These are phyloP conservation scores for Pristionchus arcanus DNA, from an alignment of 2,888 invertebrate genomes.

Conservation along the genomic window DNA sequence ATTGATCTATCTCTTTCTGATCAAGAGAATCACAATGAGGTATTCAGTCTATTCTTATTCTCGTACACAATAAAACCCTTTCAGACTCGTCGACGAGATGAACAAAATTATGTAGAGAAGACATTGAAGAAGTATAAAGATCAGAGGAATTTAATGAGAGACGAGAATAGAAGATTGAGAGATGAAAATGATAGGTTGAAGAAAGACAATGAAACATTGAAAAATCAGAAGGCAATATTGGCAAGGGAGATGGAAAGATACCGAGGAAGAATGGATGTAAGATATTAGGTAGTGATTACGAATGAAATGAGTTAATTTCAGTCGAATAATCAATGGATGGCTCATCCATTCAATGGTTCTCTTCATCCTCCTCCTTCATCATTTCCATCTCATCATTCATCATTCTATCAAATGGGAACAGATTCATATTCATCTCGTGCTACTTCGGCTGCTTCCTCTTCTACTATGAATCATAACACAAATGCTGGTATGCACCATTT, in stretches of 20 bases:
- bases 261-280: not conserved
- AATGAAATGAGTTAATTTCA: not conserved
- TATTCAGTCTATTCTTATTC: not conserved
- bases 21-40: slow-evolving; percentile 21
- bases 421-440: not conserved
- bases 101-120: not conserved
- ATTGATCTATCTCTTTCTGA: slow-evolving; percentile 34
- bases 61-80: not conserved
- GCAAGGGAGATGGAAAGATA: not conserved
- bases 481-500: too few species aligned
- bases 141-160: not conserved
- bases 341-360: not conserved
- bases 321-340: not conserved
- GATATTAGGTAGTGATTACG: not conserved
- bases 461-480: not conserved
- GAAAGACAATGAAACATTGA: not conserved
- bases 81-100: not conserved
- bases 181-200: slow-evolving; percentile 14
- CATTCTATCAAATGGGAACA: not conserved
- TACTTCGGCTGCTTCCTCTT: not conserved
- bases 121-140: not conserved
- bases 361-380: not conserved
- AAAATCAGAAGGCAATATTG: not conserved
- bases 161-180: not conserved
- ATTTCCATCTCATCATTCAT: not conserved